Evolutionary conservation across 2,888 invertebrate genomes (phyloP).

Genomic region (Tholera decimalis): DNA sequence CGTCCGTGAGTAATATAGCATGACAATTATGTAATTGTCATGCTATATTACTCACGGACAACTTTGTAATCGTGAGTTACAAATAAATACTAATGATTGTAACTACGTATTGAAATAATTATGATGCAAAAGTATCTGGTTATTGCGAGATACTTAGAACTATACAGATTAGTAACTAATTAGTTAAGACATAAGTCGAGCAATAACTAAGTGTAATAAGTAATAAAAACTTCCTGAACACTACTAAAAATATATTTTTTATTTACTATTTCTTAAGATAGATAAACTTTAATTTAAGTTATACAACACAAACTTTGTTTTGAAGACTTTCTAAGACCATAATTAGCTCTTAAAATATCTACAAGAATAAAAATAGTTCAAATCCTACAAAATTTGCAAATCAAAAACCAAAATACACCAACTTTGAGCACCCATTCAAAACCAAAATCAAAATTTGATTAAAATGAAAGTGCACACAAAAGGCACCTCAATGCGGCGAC

Average conservation of each 20-base stretch:
- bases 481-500: conserved; percentile 69
- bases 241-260: neutral
- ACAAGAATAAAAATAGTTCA: conserved; percentile 3
- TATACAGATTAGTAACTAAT: neutral
- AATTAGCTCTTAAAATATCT: conserved; percentile 9
- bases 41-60: neutral
- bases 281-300: neutral
- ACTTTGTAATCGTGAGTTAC: conserved; percentile 20
- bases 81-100: conserved; percentile 31
- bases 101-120: neutral
- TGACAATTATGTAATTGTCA: no score
- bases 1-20: no score
- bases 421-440: conserved; percentile 54
- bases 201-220: neutral
- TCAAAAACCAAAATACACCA: conserved; percentile 18
- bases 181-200: conserved; percentile 1
- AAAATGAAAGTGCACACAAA: conserved; percentile 65
- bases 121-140: conserved; percentile 36
- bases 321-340: neutral
- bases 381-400: conserved; percentile 7
- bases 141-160: conserved; percentile 12
- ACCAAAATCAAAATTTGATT: conserved; percentile 66
- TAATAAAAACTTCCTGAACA: neutral
- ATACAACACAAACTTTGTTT: no score
- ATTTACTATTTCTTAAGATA: neutral